Percentiles rank a stretch among this genome's conserved stretches.
These are phyloP conservation scores for Incurvaria masculella DNA, from an alignment of 2,888 invertebrate species.

Conservation along the genomic window DNA sequence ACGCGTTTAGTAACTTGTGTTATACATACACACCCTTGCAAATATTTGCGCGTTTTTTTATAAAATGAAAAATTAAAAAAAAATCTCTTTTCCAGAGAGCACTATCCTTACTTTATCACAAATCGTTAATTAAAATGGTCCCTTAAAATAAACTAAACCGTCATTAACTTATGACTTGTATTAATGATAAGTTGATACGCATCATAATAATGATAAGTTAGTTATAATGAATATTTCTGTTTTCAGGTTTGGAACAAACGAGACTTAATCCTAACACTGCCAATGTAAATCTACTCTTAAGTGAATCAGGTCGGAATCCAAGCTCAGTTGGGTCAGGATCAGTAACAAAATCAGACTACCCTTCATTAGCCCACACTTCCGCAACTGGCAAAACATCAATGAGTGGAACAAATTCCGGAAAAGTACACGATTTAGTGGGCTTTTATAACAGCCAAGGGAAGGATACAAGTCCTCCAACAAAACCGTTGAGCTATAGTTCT, in stretches of 20 bases:
- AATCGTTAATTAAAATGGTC: too few species aligned
- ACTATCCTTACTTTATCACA: too few species aligned
- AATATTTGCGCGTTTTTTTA: too few species aligned
- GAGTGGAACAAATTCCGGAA: constrained; percentile 20
- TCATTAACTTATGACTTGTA: too few species aligned
- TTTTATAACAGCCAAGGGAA: constrained; percentile 33
- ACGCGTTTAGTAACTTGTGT: too few species aligned
- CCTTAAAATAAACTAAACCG: too few species aligned
- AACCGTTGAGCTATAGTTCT: constrained; percentile 35
- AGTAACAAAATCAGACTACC: neutral
- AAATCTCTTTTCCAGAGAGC: too few species aligned
- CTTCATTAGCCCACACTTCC: neutral
- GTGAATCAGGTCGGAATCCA: neutral
- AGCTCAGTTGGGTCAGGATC: neutral
- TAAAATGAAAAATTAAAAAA: too few species aligned
- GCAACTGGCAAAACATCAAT: neutral
- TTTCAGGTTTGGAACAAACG: neutral
- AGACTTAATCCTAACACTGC: neutral
- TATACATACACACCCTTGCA: too few species aligned
- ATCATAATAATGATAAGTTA: too few species aligned
- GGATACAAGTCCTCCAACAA: constrained; percentile 23
- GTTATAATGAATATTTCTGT: too few species aligned
- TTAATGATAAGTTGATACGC: too few species aligned
- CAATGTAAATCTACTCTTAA: neutral
- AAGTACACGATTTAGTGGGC: constrained; percentile 42